A percentile compares a stretch with the other conserved stretches of the same genome.
These are phyloP conservation scores for Lasioglossum morio DNA, from an alignment of 2,888 invertebrate species.

Conservation along the genomic window DNA sequence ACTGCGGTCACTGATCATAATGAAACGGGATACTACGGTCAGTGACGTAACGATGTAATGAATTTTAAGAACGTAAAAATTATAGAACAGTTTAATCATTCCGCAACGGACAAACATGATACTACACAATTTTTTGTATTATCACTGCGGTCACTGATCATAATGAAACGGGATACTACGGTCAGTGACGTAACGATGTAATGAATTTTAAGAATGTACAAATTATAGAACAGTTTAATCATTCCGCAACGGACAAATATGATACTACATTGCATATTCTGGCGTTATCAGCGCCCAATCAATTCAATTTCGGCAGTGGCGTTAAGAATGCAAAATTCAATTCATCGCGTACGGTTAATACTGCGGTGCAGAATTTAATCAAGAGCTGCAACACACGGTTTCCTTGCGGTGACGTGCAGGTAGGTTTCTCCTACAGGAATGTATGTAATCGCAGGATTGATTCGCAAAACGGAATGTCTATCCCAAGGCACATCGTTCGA, in stretches of 20 bases:
- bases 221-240: background rate
- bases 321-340: background rate
- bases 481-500: background rate
- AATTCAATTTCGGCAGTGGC: background rate
- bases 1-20: no score
- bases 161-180: no score
- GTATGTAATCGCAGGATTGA: constrained; percentile 9
- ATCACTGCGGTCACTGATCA: no score
- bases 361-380: background rate
- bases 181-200: no score
- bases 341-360: background rate
- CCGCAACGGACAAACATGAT: background rate
- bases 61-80: background rate
- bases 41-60: no score
- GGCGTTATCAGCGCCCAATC: background rate
- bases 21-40: no score
- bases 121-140: background rate
- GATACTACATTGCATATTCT: background rate
- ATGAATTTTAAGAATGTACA: background rate
- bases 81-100: background rate
- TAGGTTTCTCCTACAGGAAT: background rate
- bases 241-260: background rate
- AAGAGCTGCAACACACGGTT: background rate
- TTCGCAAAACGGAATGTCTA: constrained; percentile 9
- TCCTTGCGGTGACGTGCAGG: background rate